Percentiles rank a stretch among this genome's conserved stretches.
These are phyloP conservation scores for Drosophila lowei DNA, from an alignment of 1,140 invertebrate genomes.

Conservation along the genomic window DNA sequence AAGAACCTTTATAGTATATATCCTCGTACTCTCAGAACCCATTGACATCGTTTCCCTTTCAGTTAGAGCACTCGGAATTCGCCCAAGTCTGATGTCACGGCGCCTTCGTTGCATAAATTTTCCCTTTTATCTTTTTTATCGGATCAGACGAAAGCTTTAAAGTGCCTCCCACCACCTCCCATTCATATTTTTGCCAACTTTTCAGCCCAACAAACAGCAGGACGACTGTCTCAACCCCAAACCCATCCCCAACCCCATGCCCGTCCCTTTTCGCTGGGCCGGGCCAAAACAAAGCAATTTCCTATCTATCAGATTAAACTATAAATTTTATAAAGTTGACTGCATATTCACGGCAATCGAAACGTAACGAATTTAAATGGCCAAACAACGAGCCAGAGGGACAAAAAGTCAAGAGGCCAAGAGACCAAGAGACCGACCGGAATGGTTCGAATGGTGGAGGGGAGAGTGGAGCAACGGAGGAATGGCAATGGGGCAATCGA, in stretches of 20 bases:
- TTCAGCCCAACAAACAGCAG: neutral
- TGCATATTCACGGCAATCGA: slow-evolving; percentile 80
- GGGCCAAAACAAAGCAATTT: slow-evolving; percentile 76
- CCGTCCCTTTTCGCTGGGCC: slow-evolving; percentile 5
- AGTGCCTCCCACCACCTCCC: slow-evolving; percentile 14
- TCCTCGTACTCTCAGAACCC: too few relatives aligned
- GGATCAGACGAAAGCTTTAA: slow-evolving; percentile 58
- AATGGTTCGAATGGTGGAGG: slow-evolving; percentile 20
- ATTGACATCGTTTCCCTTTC: too few relatives aligned
- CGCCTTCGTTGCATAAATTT: slow-evolving; percentile 45
- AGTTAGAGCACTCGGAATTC: slow-evolving; percentile 5
- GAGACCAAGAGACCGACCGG: slow-evolving; percentile 34
- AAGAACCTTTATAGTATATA: too few relatives aligned
- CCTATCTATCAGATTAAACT: slow-evolving; percentile 81
- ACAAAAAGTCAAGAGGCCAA: slow-evolving; percentile 66
- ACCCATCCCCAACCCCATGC: too few relatives aligned
- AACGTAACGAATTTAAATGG: slow-evolving; percentile 82
- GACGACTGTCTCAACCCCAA: neutral
- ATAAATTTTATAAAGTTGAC: slow-evolving; percentile 81
- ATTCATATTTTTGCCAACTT: slow-evolving; percentile 52
- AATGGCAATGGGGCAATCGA: slow-evolving; percentile 50
- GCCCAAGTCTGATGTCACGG: neutral
- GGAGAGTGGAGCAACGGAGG: neutral
- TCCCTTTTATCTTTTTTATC: slow-evolving; percentile 58
- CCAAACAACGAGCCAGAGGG: slow-evolving; percentile 64